Percentiles rank a stretch among this genome's conserved stretches.
Conservation (phyloP, 2,113 vertebrate genomes). For the Chelonoidis abingdonii region DNA sequence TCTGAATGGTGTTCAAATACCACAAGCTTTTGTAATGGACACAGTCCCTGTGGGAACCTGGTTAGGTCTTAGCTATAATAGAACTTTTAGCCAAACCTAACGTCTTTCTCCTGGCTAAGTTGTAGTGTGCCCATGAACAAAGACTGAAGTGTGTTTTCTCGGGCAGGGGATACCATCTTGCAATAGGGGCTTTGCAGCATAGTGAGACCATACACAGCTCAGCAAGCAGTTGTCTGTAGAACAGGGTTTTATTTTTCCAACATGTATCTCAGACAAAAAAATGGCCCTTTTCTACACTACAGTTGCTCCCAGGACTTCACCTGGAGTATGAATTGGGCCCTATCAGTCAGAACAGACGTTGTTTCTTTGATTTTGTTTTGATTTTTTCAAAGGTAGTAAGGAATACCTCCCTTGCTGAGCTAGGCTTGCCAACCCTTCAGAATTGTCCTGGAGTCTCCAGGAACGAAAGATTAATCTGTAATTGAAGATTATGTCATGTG, state of each 20-base stretch:
- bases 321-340: not conserved
- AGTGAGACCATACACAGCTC: not conserved
- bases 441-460: not conserved
- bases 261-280: not conserved
- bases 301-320: not conserved
- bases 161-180: not conserved
- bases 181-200: not conserved
- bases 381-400: not conserved
- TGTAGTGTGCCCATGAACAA: not conserved
- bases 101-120: not conserved
- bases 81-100: not conserved
- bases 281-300: no score
- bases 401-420: not conserved
- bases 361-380: not conserved
- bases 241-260: not conserved
- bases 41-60: not conserved
- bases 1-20: not conserved
- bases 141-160: not conserved
- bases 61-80: not conserved
- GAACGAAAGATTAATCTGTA: not conserved
- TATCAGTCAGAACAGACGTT: not conserved
- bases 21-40: not conserved
- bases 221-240: not conserved
- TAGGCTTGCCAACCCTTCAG: not conserved
- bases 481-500: not conserved